Base-by-base conservation (phyloP, 2,797 vertebrate genomes). In the Molothrus aeneus region DNA sequence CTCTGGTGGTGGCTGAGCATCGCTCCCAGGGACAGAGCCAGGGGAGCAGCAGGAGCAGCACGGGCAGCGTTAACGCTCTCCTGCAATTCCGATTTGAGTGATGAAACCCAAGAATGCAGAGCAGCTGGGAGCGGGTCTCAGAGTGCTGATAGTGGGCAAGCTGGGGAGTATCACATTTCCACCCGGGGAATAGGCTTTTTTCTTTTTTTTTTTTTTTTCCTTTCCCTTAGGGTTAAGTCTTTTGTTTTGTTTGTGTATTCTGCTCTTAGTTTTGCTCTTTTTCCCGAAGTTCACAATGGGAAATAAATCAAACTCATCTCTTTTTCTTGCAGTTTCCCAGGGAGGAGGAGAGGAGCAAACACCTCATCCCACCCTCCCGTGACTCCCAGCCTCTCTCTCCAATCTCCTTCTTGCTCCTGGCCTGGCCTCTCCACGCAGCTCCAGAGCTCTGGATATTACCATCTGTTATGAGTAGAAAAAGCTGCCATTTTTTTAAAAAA, bases 141-240 rank as follows among this genome's bases (percentile, higher is more conserved):
- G 89, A 96, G 75, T 93, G 88, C 92, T 92, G 96, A 96, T 95
- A 96, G 89, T 50, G 96, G 96, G 93, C 95, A 97, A 86, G 95
- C 96, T 96, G 96, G 93, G 96, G 83, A 93, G 72, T 97, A 93
- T 97, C 97, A 92, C 91, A 45, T 98, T 97, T 97, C 97, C 85
- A 95, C 80, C 93, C 71, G 64, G 95, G 92, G 97, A 97, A 95
- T 34, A 94, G 45, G 42, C 93, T 96, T 48, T 94, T 96, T 92
- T 38, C 6, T 34, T 16, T 34, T 25, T 12, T 14, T 22, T 32
- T 22, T 32, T 94, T 96, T 92, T 60, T 12, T 4, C 3, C 6
- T 4, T 2, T 3, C 85, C 95, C 90, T 87, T 75, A 92, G 88
- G 96, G 92, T 97, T 95, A 97, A 90, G 64, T 28, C 92, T 92